Percentiles rank a stretch among this genome's conserved stretches.
phyloP scores from a whole-genome alignment of 2,113 vertebrate species.

The Istiophorus platypterus region DNA sequence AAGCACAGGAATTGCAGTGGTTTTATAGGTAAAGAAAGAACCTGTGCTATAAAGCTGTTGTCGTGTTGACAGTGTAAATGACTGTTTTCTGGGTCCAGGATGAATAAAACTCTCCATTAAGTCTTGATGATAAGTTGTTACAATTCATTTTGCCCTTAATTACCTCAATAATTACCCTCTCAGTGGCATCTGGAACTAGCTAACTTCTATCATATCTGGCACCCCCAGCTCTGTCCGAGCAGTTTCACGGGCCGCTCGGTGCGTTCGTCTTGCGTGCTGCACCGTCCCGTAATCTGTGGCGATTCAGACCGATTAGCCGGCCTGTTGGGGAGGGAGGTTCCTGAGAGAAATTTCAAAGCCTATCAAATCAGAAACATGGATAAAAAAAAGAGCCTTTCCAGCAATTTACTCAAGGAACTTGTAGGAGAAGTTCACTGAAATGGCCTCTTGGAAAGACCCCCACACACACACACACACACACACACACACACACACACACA shows the following conservation, averaged over 20 bases:
- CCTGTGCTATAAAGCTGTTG: background rate
- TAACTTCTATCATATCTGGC: background rate
- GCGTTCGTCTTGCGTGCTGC: background rate
- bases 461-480: too few relatives aligned
- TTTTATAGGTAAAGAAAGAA: slow-evolving; percentile 3
- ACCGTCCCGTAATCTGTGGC: slow-evolving; percentile 18
- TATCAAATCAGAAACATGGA: background rate
- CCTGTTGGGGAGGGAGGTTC: background rate
- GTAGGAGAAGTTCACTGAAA: background rate
- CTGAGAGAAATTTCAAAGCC: background rate
- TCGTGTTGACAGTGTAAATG: background rate
- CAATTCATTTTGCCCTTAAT: background rate
- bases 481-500: too few relatives aligned
- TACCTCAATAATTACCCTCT: background rate
- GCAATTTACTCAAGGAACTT: background rate
- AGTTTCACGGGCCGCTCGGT: background rate
- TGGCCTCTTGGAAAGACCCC: background rate
- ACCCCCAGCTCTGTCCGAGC: background rate
- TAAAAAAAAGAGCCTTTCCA: background rate
- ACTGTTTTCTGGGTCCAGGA: background rate
- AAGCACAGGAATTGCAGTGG: background rate
- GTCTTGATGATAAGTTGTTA: background rate
- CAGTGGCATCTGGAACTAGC: background rate
- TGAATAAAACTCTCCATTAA: background rate
- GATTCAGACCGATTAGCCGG: slow-evolving; percentile 19